Evolutionary conservation across 2,888 invertebrate species (phyloP).

Genomic region (Calameuta idolon): DNA sequence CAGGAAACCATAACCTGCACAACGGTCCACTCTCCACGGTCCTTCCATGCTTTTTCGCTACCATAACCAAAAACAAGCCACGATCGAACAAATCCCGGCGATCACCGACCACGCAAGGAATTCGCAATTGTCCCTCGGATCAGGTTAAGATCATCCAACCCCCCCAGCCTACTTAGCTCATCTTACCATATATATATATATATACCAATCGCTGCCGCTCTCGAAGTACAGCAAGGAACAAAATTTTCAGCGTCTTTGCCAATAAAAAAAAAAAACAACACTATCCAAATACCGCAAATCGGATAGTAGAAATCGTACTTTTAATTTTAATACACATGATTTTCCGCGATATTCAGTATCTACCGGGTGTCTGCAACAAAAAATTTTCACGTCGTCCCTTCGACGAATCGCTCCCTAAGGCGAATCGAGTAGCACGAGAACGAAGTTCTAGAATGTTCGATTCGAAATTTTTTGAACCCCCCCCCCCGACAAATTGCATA

Average conservation of each 20-base stretch:
- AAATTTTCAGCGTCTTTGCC: not conserved
- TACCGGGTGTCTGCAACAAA: not conserved
- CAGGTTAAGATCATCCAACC: not conserved
- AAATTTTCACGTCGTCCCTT: too few relatives aligned
- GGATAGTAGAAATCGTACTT: not conserved
- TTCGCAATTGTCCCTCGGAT: not conserved
- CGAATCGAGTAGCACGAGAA: not conserved
- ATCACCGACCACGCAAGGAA: not conserved
- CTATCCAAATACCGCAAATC: not conserved
- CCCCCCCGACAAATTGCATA: not conserved
- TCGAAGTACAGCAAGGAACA: not conserved
- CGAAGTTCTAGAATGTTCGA: not conserved
- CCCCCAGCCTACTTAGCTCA: not conserved
- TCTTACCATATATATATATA: not conserved
- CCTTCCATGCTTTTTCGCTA: not conserved
- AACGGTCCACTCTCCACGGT: constrained; percentile 38
- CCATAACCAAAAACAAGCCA: constrained; percentile 26
- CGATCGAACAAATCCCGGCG: constrained; percentile 5
- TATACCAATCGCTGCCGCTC: not conserved
- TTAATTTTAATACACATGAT: not conserved
- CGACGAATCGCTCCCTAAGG: too few relatives aligned
- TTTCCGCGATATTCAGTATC: not conserved
- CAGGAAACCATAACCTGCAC: constrained; percentile 61
- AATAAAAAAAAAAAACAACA: not conserved
- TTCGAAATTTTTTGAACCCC: constrained; percentile 17